These are phyloP conservation scores for Aphaenogaster rudis DNA, from an alignment of 1,140 invertebrate species.

Conservation along the genomic window DNA sequence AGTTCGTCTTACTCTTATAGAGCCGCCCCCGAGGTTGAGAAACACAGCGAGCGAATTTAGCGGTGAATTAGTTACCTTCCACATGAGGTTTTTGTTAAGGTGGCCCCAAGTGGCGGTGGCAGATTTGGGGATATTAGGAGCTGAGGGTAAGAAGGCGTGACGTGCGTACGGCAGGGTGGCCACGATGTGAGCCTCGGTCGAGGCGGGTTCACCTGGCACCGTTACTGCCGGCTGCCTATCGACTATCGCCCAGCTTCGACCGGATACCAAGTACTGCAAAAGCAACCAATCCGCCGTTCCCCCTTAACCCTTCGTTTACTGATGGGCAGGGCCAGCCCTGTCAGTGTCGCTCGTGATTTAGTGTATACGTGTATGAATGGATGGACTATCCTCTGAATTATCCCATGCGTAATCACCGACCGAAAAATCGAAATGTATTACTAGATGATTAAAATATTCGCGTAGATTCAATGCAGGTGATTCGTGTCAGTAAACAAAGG, in stretches of 20 bases:
- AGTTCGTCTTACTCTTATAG: slow-evolving; percentile 27
- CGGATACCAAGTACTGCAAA: slow-evolving; percentile 86
- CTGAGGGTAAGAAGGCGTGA: slow-evolving; percentile 88
- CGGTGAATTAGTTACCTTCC: slow-evolving; percentile 89
- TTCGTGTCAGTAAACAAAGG: slow-evolving; percentile 70
- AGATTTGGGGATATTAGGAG: slow-evolving; percentile 89
- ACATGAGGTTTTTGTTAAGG: slow-evolving; percentile 90
- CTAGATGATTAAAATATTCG: background rate
- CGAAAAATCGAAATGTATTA: slow-evolving; percentile 13
- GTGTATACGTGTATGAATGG: slow-evolving; percentile 51
- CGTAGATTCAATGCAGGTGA: background rate
- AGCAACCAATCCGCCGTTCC: slow-evolving; percentile 83
- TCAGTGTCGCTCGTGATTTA: slow-evolving; percentile 25
- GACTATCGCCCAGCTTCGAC: slow-evolving; percentile 85
- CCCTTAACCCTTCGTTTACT: slow-evolving; percentile 79
- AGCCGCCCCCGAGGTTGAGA: slow-evolving; percentile 36
- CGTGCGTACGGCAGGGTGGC: slow-evolving; percentile 88
- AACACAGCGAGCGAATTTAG: slow-evolving; percentile 68
- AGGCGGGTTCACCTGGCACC: slow-evolving; percentile 82
- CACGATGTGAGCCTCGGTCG: slow-evolving; percentile 85
- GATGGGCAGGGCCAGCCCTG: slow-evolving; percentile 39
- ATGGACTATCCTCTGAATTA: slow-evolving; percentile 32
- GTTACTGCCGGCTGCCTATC: slow-evolving; percentile 83
- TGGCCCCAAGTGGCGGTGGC: slow-evolving; percentile 89
- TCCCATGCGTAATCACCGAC: slow-evolving; percentile 30